phyloP scores from a whole-genome alignment of 1,140 invertebrate genomes.

The Gerris buenoi region DNA sequence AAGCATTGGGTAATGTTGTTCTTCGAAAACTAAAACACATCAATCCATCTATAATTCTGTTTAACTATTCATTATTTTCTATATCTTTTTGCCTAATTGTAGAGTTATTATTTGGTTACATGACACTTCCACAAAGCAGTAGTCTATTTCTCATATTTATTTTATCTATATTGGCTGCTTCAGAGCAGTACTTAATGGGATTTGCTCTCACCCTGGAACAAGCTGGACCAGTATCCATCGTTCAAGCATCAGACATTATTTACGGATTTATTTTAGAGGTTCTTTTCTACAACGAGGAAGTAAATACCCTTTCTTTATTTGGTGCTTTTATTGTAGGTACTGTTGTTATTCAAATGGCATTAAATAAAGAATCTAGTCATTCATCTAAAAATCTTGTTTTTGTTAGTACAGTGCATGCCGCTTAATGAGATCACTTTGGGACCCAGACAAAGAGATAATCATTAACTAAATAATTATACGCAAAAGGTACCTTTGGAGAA shows the following conservation, averaged over 20 bases:
- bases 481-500: too few species aligned
- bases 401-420: too few species aligned
- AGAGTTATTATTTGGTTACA: not conserved
- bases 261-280: slow-evolving; percentile 6
- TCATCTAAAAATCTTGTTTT: too few species aligned
- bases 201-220: slow-evolving; percentile 5
- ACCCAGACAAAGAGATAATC: too few species aligned
- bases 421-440: too few species aligned
- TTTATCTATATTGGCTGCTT: not conserved
- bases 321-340: slow-evolving; percentile 2
- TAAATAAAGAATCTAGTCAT: too few species aligned
- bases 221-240: slow-evolving; percentile 7
- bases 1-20: slow-evolving; percentile 5
- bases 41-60: not conserved
- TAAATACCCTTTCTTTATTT: not conserved
- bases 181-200: slow-evolving; percentile 6
- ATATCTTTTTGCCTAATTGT: not conserved
- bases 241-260: slow-evolving; percentile 9
- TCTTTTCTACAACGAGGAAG: slow-evolving; percentile 2
- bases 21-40: slow-evolving; percentile 4
- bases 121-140: not conserved
- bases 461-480: too few species aligned
- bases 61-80: not conserved
- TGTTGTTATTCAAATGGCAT: slow-evolving; percentile 2
- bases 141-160: not conserved